Base-by-base conservation (phyloP, 1,140 invertebrate genomes). In the Vanessa tameamea region DNA sequence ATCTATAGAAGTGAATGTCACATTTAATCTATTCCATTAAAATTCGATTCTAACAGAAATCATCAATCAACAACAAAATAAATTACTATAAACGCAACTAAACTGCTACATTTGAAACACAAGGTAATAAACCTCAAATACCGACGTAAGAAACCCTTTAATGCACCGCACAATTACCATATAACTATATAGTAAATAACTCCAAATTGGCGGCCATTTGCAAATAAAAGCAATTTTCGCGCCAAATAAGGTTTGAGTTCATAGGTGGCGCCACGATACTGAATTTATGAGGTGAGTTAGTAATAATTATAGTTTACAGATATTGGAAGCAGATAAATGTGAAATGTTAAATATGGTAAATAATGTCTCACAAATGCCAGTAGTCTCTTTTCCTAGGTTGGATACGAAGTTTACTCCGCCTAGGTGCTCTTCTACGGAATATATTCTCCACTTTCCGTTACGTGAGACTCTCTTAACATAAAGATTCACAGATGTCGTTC, bases 171-270 rank as follows among this genome's bases (percentile, higher is more conserved):
- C 37, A 65, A 77, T 77, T 80, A 77, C 73, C 73, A 77, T 80
- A 77, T 55, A 64, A 64, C 70, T n/a, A 64, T 66, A 64, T 69
- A 68, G 55, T 77, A 77, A 80, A 79, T 71, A 76, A 75, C 64
- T 71, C 71, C 64, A 73, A 75, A 75, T 75, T 77, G 76, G 73
- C 68, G 73, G 64, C 23, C 67, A 76, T 78, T 78, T 78, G 72
- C 73, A 75, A 78, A 80, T 80, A 80, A 80, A 80, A 76, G 64
- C 78, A 37, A 78, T 80, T 74, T 74, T 80, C 70, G 64, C 12
- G 47, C 78, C 79, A 65, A 72, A 81, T 82, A 80, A 64, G 80
- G 73, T 47, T 64, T 55, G 61, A 79, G 82, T 78, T 82, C 77
- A 82, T 77, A 82, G 80, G 77, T 82, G 82, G 80, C 79, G 80